Evolutionary conservation across 2,888 invertebrate species (phyloP), one percentile per base, ranked within the genome.

Genomic region (Cephus sareptanus): DNA sequence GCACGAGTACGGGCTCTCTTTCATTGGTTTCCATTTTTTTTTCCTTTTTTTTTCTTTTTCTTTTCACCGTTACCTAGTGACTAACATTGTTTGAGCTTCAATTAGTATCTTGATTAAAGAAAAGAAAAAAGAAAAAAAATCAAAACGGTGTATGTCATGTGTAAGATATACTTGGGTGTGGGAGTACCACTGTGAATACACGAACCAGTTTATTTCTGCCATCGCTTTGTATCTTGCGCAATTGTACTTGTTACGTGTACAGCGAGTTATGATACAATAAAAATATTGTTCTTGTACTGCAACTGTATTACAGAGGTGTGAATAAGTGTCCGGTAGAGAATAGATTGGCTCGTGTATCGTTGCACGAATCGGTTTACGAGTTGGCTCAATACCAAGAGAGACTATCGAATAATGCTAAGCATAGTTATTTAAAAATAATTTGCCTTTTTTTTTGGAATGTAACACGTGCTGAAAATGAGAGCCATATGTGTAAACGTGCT

Each of bases 61-160:
- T 87, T 89, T 89, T 90, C 90, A 91, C 90, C 89, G 90, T 91
- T 90, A 91, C 88, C 89, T 91, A 91, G 91, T 91, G 89, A 91
- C 91, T 91, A 91, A 91, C 91, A 91, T 91, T 90, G 91, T 91
- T 91, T 91, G 90, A 91, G 91, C 91, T 91, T 91, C 88, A 89
- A 90, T 89, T 91, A 91, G 91, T 91, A 91, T 89, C 88, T 91
- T 91, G 86, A 91, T 90, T 69, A 69, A 35, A 78, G 74, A 70
- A 35, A 37, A 37, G 73, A 68, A 76, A 75, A 15, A 73, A 69
- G 56, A 74, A 69, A 73, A 76, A 77, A 31, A 77, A 31, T 70
- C 88, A 90, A 90, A 89, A 89, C 89, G 90, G 90, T 91, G 89
- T 91, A 91, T 91, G 91, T 91, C 91, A 91, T 91, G 91, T 91